Evolutionary conservation across 2,888 invertebrate species (phyloP).

Genomic region (Andrena praecox): DNA sequence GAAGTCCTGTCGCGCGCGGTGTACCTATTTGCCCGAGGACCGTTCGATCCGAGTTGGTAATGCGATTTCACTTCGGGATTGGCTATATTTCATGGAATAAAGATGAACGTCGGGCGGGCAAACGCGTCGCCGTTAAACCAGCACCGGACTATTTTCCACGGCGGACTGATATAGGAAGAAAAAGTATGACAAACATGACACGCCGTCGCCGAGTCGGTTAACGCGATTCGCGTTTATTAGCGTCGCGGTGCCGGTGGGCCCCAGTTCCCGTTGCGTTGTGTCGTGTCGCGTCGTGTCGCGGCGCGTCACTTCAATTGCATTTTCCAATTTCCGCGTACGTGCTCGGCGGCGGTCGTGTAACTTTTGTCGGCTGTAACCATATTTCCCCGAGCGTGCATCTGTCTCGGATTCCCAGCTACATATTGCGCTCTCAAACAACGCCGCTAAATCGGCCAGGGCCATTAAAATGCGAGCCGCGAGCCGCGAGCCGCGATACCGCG

Average conservation of each 20-base stretch:
- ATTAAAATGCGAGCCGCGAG: constrained; percentile 32
- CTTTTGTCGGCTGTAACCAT: constrained; percentile 46
- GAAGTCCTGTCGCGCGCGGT: too few relatives aligned
- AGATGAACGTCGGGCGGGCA: background rate
- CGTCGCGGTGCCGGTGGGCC: constrained; percentile 16
- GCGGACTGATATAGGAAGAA: background rate
- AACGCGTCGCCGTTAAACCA: background rate
- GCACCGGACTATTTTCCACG: background rate
- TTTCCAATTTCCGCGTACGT: constrained; percentile 45
- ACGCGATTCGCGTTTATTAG: constrained; percentile 47
- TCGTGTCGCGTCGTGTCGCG: constrained; percentile 36
- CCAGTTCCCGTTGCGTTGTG: constrained; percentile 3
- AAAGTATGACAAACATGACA: background rate
- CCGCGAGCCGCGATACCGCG: constrained; percentile 7
- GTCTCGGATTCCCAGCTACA: constrained; percentile 21
- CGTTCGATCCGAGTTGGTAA: background rate
- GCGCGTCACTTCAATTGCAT: constrained; percentile 50
- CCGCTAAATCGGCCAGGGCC: constrained; percentile 36
- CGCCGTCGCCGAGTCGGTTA: constrained; percentile 11
- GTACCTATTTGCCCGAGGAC: too few relatives aligned
- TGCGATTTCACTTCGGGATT: background rate
- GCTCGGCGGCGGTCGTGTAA: constrained; percentile 31
- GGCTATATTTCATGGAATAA: background rate
- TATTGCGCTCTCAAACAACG: constrained; percentile 28
- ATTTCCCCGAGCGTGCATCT: constrained; percentile 46